phyloP scores from a whole-genome alignment of 2,797 vertebrate species.

The Lagodon rhomboides region DNA sequence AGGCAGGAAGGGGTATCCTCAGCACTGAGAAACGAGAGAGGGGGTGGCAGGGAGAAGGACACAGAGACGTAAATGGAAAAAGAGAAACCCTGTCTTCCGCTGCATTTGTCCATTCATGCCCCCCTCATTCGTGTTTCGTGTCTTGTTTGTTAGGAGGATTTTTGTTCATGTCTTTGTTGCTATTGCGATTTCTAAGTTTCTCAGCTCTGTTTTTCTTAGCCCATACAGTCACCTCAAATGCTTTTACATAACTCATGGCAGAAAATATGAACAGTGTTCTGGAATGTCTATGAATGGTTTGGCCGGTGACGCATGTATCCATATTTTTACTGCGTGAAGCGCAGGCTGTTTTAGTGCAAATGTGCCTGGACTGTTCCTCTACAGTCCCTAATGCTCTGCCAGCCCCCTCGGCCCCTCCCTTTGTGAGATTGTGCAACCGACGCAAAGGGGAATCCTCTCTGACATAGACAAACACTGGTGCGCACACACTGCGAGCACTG shows the following conservation, averaged over 20 bases:
- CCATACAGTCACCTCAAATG: background rate
- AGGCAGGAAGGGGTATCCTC: conserved; percentile 76
- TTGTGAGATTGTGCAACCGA: conserved; percentile 66
- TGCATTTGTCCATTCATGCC: conserved; percentile 39
- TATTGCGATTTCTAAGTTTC: background rate
- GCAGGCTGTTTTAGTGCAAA: conserved; percentile 8
- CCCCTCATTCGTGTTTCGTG: conserved; percentile 16
- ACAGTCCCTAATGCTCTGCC: conserved; percentile 32
- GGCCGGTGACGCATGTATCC: background rate
- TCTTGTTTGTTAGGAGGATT: background rate
- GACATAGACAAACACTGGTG: conserved; percentile 68
- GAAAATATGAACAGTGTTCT: background rate
- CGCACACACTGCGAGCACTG: conserved; percentile 52
- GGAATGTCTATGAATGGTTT: background rate
- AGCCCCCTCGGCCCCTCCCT: conserved; percentile 43
- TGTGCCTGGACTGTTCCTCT: conserved; percentile 27
- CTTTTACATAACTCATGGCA: background rate
- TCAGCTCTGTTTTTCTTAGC: background rate
- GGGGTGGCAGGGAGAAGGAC: conserved; percentile 52
- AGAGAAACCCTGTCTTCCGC: conserved; percentile 72
- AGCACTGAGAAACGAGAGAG: conserved; percentile 42
- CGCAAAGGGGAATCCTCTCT: conserved; percentile 83
- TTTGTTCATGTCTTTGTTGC: background rate
- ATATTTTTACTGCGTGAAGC: conserved; percentile 11
- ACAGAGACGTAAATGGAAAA: conserved; percentile 60